Evolutionary conservation across 2,888 invertebrate genomes (phyloP), one percentile per base, ranked within the genome.

Genomic region (Netelia inedita): DNA sequence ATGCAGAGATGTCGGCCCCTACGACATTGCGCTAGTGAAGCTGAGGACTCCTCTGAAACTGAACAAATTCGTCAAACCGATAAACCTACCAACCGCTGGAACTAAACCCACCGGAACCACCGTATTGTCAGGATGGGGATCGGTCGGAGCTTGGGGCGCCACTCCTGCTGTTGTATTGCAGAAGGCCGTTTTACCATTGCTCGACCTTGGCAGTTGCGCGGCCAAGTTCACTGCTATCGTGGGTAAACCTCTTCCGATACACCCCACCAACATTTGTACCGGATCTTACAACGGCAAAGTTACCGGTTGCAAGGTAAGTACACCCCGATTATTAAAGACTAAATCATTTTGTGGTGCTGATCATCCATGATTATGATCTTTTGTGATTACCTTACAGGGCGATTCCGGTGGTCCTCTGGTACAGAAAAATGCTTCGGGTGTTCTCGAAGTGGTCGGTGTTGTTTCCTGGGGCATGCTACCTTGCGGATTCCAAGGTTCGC

Each of bases 361-460:
- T 46, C 2, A 14, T 3, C 46, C 0, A 0, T 3, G 3, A 46
- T 14, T 46, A 46, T 46, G 19, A 14, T 57, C 43, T 46, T 9
- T 59, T 16, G 0, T 28, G 14, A 5, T 16, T 21, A 43, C 66
- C 28, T 90, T 91, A 1, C 90, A 95, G 95, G 95, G 95, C 65
- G 95, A 95, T 86, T 95, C 95, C 0, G 95, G 95, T 2, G 95
- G 95, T 1, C 95, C 95, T 0, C 83, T 95, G 23, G 95, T 95
- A 19, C 87, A 94, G 21, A 82, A 57, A 2, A 84, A 79, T 2
- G 1, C 96, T 96, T 21, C 95, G 95, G 79, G 95, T 95, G 87
- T 96, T 94, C 88, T 96, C 95, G 94, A 97, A 96, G 92, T 97
- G 95, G 1, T 95, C 93, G 88, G 96, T 94, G 83, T 94, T 92